Evolutionary conservation across 2,797 vertebrate species (phyloP), one percentile per base, ranked within the genome.

Genomic region (Diceros bicornis): DNA sequence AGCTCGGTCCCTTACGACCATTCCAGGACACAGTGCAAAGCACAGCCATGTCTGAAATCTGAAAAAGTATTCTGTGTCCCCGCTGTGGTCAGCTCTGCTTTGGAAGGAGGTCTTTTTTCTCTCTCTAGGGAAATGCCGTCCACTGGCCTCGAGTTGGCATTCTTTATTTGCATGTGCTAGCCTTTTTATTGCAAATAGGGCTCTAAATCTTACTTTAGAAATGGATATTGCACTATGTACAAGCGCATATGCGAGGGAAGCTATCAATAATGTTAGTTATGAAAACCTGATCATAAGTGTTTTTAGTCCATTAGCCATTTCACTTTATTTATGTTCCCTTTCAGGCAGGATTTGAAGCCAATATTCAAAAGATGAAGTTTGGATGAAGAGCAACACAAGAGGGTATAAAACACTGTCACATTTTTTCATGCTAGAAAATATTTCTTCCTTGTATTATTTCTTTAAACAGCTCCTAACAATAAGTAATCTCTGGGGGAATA

Each of bases 301-400:
- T 99, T 99, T 99, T 98, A 99, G 98, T 98, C 98, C 97, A 98
- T 98, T 99, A 99, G 98, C 98, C 98, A 97, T 98, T 98, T 98
- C 78, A 6, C 81, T 98, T 99, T 99, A 99, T 99, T 98, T 99
- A 99, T 99, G 98, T 98, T 57, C 34, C 97, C 97, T 98, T 98
- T 98, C 98, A 97, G 97, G 95, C 95, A 96, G 98, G 98, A 98
- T 98, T 97, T 97, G 98, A 98, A 98, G 98, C 94, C 98, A 98
- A 97, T 98, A 98, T 98, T 98, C 97, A 97, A 96, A 98, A 98
- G 97, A 98, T 97, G 97, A 98, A 98, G 98, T 98, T 97, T 98
- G 97, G 98, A 98, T 98, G 97, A 98, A 97, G 96, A 98, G 85
- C 97, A 96, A 96, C 94, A 94, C 87, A 77, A 95, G 96, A 98